Conservation (phyloP, 2,888 invertebrate species). For the Drosophila vallismaia region DNA sequence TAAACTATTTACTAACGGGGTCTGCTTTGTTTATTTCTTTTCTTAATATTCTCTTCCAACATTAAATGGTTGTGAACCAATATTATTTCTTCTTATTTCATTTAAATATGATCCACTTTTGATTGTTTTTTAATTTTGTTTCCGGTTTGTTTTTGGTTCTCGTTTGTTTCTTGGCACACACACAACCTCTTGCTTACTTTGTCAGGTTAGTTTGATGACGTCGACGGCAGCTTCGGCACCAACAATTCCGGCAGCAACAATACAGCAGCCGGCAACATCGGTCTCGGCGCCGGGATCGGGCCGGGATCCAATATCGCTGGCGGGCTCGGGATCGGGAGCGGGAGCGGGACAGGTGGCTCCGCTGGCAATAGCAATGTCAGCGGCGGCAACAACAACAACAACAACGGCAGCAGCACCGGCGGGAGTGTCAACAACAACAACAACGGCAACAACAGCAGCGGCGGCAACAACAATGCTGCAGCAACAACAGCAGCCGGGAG, state of each 20-base stretch:
- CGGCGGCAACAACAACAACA: constrained; percentile 19
- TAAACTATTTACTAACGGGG: constrained; percentile 58
- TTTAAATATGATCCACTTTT: constrained; percentile 36
- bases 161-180: constrained; percentile 42
- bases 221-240: constrained; percentile 77
- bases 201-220: constrained; percentile 83
- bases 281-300: constrained; percentile 37
- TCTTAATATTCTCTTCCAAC: constrained; percentile 8
- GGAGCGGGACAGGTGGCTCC: constrained; percentile 28
- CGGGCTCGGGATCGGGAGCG: constrained; percentile 26
- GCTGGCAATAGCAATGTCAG: constrained; percentile 42
- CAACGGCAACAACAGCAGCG: constrained; percentile 36
- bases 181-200: constrained; percentile 78
- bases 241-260: constrained; percentile 58
- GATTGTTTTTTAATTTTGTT: constrained; percentile 69
- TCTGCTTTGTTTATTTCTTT: constrained; percentile 24
- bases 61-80: not conserved
- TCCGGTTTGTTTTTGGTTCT: constrained; percentile 56
- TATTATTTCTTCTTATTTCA: not conserved
- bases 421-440: constrained; percentile 39
- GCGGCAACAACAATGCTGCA: constrained; percentile 47
- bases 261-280: constrained; percentile 35
- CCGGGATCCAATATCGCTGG: constrained; percentile 37
- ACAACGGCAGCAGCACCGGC: constrained; percentile 36
- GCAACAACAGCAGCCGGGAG: constrained; percentile 39